Base-by-base conservation (phyloP, 2,888 invertebrate species). In the Diabrotica balteata region DNA sequence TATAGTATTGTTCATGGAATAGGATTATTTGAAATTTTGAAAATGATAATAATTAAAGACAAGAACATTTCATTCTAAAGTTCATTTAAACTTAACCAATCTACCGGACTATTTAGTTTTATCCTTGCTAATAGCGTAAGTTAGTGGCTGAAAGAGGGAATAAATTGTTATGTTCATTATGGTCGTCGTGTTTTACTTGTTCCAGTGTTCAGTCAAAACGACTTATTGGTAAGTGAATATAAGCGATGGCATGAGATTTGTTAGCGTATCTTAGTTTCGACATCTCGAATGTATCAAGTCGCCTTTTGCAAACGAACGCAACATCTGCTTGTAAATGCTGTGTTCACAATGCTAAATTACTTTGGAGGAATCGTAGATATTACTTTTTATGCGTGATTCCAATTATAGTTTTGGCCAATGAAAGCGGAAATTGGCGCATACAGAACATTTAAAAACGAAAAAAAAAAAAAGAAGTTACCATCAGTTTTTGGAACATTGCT, bases 91-190 rank as follows among this genome's bases (percentile, higher is more conserved):
- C 32, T 32, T 32, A 32, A 32, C 10, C 47, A 47, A 55, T 55
- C 55, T 44, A 8, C 55, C 44, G 7, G 43, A 55, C 55, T 55
- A 55, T 44, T 22, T 11, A 9, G 11, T 11, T 51, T 47, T 46
- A 44, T 61, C 55, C 17, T 51, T 52, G 58, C 62, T 65, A 74
- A 75, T 72, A 64, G 77, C 75, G 76, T 79, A 78, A 78, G 76
- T 78, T 78, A 79, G 79, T 77, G 77, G 77, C 73, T 68, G 70
- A 72, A 68, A 73, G 68, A 67, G 72, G 69, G 73, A 76, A 79
- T 79, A 79, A 79, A 78, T 78, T 76, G 76, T 75, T 75, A 73
- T 75, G 79, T 79, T 79, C 79, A 79, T 78, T 79, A 78, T 76
- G 77, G 77, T 73, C 76, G 75, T 77, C 77, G 77, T 76, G 76